A percentile compares a stretch with the other conserved stretches of the same genome.
Evolutionary conservation across 2,797 vertebrate species (phyloP).

Genomic region (Gadopsis marmoratus): DNA sequence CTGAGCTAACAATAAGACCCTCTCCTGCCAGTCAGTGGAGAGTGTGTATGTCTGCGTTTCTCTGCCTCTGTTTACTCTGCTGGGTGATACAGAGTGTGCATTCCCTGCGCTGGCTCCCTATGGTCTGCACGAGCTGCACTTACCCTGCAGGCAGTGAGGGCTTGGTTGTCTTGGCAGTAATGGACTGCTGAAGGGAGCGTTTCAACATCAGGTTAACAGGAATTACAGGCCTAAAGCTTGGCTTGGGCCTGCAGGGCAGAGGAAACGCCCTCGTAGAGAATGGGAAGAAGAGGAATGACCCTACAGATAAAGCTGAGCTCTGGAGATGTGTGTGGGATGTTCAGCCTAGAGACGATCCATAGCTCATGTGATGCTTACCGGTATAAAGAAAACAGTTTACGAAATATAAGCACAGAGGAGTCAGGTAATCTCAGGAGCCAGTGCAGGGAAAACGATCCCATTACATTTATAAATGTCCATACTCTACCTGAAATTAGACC

Average conservation of each 20-base stretch:
- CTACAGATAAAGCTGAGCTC: slow-evolving; percentile 64
- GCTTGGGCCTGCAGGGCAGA: slow-evolving; percentile 68
- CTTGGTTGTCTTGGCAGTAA: slow-evolving; percentile 82
- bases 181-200: slow-evolving; percentile 83
- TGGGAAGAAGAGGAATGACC: slow-evolving; percentile 76
- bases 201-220: slow-evolving; percentile 84
- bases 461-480: slow-evolving; percentile 41
- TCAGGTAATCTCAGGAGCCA: slow-evolving; percentile 33
- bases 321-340: slow-evolving; percentile 56
- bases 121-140: slow-evolving; percentile 76
- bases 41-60: slow-evolving; percentile 61
- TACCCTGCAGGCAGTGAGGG: slow-evolving; percentile 73
- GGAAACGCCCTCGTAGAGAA: slow-evolving; percentile 78
- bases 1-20: slow-evolving; percentile 71
- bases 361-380: slow-evolving; percentile 35
- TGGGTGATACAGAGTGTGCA: slow-evolving; percentile 73
- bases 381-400: slow-evolving; percentile 49
- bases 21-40: slow-evolving; percentile 74
- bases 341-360: slow-evolving; percentile 26
- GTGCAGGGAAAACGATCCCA: slow-evolving; percentile 28
- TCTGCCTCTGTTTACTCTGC: slow-evolving; percentile 78
- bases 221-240: slow-evolving; percentile 78
- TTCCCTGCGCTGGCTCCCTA: slow-evolving; percentile 75
- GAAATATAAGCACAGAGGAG: slow-evolving; percentile 41
- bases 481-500: slow-evolving; percentile 48